Percentiles rank a stretch among this genome's conserved stretches.
Conservation (phyloP, 2,797 vertebrate species). For the Argentina silus region DNA sequence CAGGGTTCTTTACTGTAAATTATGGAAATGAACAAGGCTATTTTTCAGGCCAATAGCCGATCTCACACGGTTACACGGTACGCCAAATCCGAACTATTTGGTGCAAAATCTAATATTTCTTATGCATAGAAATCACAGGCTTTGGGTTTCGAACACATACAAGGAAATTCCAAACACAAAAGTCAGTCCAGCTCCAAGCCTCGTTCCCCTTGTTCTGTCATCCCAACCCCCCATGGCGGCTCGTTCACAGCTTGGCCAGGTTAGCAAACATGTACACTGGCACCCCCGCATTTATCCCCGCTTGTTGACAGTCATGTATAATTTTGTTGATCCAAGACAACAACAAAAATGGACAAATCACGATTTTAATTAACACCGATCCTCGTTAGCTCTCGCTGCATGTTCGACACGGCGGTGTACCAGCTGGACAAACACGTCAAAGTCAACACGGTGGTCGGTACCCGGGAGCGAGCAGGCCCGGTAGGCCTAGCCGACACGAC, state of each 20-base stretch:
- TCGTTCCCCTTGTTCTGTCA: background rate
- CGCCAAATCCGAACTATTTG: background rate
- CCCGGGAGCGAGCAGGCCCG: too few species aligned
- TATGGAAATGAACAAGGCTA: too few species aligned
- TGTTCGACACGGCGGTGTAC: conserved; percentile 38
- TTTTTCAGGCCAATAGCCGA: too few species aligned
- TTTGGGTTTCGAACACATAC: background rate
- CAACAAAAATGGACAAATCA: conserved; percentile 69
- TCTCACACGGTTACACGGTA: too few species aligned
- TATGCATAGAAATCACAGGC: background rate
- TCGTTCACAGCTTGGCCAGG: conserved; percentile 36
- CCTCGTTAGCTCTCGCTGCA: conserved; percentile 36
- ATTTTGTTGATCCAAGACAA: conserved; percentile 70
- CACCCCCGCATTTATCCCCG: conserved; percentile 58
- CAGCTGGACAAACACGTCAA: conserved; percentile 79
- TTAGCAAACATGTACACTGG: conserved; percentile 67
- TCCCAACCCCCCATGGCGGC: background rate
- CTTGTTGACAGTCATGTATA: conserved; percentile 44
- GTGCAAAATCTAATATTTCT: background rate
- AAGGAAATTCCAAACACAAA: background rate
- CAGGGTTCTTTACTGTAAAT: too few species aligned
- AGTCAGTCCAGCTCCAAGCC: background rate
- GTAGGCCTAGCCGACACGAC: conserved; percentile 16
- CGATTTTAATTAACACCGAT: conserved; percentile 79
- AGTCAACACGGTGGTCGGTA: conserved; percentile 68